Evolutionary conservation across 2,113 vertebrate genomes (phyloP).

Genomic region (Sander lucioperca): DNA sequence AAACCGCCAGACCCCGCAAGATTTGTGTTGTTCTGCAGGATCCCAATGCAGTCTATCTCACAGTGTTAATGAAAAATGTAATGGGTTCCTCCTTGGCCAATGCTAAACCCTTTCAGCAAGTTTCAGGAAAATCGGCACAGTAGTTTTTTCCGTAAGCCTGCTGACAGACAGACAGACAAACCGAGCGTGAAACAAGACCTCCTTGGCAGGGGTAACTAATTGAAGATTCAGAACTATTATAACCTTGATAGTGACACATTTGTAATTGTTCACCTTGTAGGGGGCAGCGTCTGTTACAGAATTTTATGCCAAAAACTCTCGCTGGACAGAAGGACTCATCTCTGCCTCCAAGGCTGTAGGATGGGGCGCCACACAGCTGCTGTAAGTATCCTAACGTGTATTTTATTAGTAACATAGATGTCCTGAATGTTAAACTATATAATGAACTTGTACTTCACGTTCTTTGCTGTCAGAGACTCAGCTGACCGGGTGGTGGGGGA

Average conservation of each 20-base stretch:
- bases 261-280: conserved; percentile 68
- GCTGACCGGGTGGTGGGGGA: conserved; percentile 93
- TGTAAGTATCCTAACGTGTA: conserved; percentile 85
- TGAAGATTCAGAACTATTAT: too few species aligned
- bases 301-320: conserved; percentile 97
- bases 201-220: too few species aligned
- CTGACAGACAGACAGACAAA: too few species aligned
- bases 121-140: too few species aligned
- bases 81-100: too few species aligned
- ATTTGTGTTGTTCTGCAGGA: too few species aligned
- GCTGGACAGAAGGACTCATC: conserved; percentile 97
- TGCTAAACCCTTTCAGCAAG: too few species aligned
- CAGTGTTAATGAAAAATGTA: too few species aligned
- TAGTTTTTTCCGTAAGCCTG: too few species aligned
- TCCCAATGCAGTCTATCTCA: too few species aligned
- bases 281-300: conserved; percentile 92
- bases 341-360: conserved; percentile 97
- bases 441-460: neutral
- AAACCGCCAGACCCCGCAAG: too few species aligned
- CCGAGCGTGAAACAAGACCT: too few species aligned
- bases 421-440: neutral
- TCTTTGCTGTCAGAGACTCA: conserved; percentile 86
- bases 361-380: conserved; percentile 95
- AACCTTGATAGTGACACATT: neutral
- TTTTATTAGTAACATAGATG: accelerated